Percentiles rank a stretch among this genome's conserved stretches.
These are phyloP conservation scores for Aphelinus atriplicis DNA, from an alignment of 1,140 invertebrate species.

Conservation along the genomic window DNA sequence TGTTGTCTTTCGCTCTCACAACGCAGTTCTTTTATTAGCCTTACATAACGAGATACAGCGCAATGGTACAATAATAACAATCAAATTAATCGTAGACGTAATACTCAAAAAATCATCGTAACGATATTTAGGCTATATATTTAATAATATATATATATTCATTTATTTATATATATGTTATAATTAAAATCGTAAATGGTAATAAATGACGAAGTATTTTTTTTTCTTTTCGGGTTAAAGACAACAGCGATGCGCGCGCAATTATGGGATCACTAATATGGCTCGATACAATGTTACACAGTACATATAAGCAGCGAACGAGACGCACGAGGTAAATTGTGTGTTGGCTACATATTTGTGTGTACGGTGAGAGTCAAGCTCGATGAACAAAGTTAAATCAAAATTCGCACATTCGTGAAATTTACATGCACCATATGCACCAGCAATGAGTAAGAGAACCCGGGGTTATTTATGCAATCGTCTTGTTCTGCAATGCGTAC, in stretches of 20 bases:
- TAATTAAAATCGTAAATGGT: slow-evolving; percentile 38
- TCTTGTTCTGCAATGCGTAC: neutral
- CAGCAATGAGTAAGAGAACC: slow-evolving; percentile 27
- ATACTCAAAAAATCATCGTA: slow-evolving; percentile 50
- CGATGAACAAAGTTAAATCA: neutral
- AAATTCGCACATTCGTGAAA: too few relatives aligned
- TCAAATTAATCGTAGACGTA: slow-evolving; percentile 43
- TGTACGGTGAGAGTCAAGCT: slow-evolving; percentile 10
- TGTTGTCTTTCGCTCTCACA: slow-evolving; percentile 31
- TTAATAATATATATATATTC: slow-evolving; percentile 40
- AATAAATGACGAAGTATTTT: slow-evolving; percentile 43
- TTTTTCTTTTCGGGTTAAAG: slow-evolving; percentile 34
- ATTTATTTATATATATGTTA: slow-evolving; percentile 40
- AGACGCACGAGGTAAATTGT: slow-evolving; percentile 28
- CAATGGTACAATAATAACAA: slow-evolving; percentile 51
- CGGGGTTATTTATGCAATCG: neutral
- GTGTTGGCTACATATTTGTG: neutral
- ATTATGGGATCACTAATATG: slow-evolving; percentile 38
- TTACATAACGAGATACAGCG: slow-evolving; percentile 42
- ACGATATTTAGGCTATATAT: slow-evolving; percentile 36
- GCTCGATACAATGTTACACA: slow-evolving; percentile 32
- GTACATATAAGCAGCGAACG: slow-evolving; percentile 12
- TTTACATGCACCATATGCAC: neutral
- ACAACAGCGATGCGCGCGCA: slow-evolving; percentile 44
- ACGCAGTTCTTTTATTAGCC: too few relatives aligned